Percentiles rank a stretch among this genome's conserved stretches.
These are phyloP conservation scores for Pterobdella sp. DNA, from an alignment of 2,888 invertebrate species.

Conservation along the genomic window DNA sequence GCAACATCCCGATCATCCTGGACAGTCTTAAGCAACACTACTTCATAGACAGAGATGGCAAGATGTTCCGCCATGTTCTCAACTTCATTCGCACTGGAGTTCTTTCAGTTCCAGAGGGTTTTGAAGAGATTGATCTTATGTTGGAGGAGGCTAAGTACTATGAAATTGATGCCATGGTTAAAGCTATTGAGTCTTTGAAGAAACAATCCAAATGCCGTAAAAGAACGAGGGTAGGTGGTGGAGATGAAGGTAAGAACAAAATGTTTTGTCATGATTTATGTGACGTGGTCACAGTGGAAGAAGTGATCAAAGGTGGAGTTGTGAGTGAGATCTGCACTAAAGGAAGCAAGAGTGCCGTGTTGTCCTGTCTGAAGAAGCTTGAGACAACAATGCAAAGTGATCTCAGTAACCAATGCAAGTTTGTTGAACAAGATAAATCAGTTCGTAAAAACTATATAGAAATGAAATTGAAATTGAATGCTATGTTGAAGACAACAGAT, in stretches of 20 bases:
- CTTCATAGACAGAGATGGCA: conserved; percentile 95
- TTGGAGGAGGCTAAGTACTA: conserved; percentile 82
- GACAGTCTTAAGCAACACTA: conserved; percentile 95
- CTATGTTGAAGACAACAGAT: background rate
- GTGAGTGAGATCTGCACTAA: background rate
- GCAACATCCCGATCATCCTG: conserved; percentile 85
- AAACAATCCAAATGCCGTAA: background rate
- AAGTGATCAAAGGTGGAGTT: background rate
- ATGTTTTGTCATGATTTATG: background rate
- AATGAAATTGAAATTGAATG: background rate
- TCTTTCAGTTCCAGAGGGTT: conserved; percentile 76
- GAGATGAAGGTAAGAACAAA: background rate
- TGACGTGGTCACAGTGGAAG: conserved; percentile 1
- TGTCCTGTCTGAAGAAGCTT: background rate
- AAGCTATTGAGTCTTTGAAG: conserved; percentile 43
- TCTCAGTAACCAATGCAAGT: background rate
- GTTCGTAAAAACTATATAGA: background rate
- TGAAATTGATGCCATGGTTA: conserved; percentile 61
- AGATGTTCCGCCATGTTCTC: conserved; percentile 91
- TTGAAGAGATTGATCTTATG: conserved; percentile 75
- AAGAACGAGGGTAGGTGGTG: background rate
- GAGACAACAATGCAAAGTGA: background rate
- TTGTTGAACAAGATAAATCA: background rate
- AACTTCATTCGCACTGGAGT: conserved; percentile 89
- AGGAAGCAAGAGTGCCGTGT: background rate